Evolutionary conservation across 2,797 vertebrate species (phyloP).

Genomic region (Pogonophryne albipinna): DNA sequence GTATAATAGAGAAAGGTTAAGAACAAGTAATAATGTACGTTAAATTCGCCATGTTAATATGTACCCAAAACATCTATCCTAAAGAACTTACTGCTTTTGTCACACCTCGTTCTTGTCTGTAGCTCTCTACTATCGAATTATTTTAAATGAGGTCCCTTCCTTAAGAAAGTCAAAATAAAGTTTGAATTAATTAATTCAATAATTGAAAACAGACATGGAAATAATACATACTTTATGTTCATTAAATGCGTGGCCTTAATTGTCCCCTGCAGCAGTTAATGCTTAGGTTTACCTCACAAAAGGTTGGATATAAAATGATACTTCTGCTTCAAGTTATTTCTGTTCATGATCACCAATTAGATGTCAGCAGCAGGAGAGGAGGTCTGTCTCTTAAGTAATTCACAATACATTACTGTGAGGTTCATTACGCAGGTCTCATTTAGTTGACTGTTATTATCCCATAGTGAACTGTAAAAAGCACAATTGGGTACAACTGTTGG

Average conservation of each 20-base stretch:
- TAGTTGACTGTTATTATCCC: neutral
- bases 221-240: neutral
- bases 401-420: neutral
- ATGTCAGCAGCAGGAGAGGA: neutral
- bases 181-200: neutral
- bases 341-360: neutral
- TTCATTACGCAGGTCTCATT: neutral
- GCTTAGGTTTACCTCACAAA: neutral
- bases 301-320: neutral
- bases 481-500: neutral
- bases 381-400: neutral
- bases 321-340: neutral
- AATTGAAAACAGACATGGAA: too few relatives aligned
- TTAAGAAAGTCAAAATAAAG: neutral
- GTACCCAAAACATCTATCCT: neutral
- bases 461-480: neutral
- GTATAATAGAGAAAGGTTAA: too few relatives aligned
- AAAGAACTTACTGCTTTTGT: neutral
- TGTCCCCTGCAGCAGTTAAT: neutral
- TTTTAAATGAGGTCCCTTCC: too few relatives aligned
- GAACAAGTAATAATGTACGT: neutral
- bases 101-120: neutral
- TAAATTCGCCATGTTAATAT: neutral
- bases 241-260: neutral
- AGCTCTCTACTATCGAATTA: neutral